These are phyloP conservation scores for Phyllostomus discolor DNA, from an alignment of 2,113 vertebrate species.

Conservation along the genomic window DNA sequence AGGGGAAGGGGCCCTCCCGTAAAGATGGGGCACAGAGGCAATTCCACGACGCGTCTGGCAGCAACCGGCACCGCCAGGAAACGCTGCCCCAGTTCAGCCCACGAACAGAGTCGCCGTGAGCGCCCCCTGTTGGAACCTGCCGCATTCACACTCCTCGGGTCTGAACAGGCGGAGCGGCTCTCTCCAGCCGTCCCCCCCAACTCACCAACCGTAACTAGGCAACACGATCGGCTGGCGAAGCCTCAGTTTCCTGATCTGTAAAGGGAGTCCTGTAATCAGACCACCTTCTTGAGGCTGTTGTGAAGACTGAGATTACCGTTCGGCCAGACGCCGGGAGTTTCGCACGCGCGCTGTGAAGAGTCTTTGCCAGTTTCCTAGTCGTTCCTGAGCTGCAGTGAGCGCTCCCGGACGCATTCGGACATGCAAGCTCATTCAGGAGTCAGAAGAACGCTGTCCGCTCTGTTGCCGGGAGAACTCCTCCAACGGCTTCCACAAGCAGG, in stretches of 20 bases:
- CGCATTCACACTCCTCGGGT: background rate
- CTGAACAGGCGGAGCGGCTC: background rate
- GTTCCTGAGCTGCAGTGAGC: background rate
- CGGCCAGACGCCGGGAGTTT: rapidly evolving
- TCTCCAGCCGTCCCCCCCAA: background rate
- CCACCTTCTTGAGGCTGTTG: background rate
- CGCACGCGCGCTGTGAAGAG: background rate
- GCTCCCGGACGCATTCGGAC: background rate
- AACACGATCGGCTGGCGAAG: background rate
- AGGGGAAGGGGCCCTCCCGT: background rate
- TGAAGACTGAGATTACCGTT: background rate
- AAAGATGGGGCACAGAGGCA: background rate
- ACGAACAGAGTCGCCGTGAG: background rate
- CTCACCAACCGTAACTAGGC: background rate
- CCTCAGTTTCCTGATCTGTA: background rate
- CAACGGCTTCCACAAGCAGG: background rate
- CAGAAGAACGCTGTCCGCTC: background rate
- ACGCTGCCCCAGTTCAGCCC: background rate
- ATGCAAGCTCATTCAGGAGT: background rate
- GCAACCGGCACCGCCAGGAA: background rate
- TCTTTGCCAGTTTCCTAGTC: background rate
- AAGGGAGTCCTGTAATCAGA: background rate
- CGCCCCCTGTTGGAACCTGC: background rate
- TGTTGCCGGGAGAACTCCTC: conserved; percentile 12
- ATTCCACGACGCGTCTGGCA: background rate